Evolutionary conservation across 35 echinoderm and acorn worm species (phyloP).

Genomic region (Strongylocentrotus purpuratus): DNA sequence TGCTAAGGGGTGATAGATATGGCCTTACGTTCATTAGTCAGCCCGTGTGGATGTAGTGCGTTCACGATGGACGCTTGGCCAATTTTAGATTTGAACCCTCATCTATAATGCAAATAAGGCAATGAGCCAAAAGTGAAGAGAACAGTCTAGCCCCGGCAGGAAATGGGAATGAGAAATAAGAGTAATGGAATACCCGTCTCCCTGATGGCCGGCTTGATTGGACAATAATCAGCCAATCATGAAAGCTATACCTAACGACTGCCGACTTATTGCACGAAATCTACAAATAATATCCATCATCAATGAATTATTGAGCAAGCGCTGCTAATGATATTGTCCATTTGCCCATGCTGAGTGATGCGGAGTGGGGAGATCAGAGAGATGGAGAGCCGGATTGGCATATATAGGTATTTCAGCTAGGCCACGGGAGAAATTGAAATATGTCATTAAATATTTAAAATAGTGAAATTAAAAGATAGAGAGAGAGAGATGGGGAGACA

Average conservation of each 20-base stretch:
- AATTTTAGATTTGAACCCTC: conserved; percentile 13
- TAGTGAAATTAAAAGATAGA: neutral
- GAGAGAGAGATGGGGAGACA: neutral
- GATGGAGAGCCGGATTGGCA: neutral
- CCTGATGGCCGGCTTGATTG: neutral
- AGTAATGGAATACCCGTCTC: conserved; percentile 16
- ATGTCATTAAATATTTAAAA: neutral
- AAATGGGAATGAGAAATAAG: conserved; percentile 5
- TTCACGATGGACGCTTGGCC: neutral
- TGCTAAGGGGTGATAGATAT: neutral
- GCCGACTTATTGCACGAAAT: conserved; percentile 10
- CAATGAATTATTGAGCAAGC: conserved; percentile 17
- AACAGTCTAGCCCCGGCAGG: neutral
- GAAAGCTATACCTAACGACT: conserved; percentile 17
- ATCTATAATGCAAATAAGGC: conserved; percentile 12
- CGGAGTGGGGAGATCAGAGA: neutral
- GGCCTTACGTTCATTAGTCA: neutral
- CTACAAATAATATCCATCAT: conserved; percentile 19
- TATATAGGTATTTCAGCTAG: neutral
- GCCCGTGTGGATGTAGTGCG: neutral
- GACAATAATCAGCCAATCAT: conserved; percentile 17
- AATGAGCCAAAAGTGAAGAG: conserved; percentile 1
- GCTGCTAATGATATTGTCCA: conserved; percentile 17
- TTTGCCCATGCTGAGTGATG: neutral
- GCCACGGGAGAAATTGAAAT: neutral